These are phyloP conservation scores for Dascyllus trimaculatus DNA, from an alignment of 2,113 vertebrate genomes.

Conservation along the genomic window DNA sequence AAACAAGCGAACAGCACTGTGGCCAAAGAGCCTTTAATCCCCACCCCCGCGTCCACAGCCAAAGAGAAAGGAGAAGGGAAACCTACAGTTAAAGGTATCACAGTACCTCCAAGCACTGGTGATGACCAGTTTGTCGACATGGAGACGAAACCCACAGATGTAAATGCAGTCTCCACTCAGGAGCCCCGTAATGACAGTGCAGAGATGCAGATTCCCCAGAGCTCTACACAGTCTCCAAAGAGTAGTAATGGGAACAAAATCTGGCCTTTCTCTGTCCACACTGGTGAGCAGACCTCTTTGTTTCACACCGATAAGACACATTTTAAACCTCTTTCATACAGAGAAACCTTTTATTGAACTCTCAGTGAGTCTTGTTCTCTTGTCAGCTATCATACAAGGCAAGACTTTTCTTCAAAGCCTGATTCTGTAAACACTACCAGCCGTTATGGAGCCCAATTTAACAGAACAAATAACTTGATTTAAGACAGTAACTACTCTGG, in stretches of 20 bases:
- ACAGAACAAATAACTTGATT: constrained; percentile 67
- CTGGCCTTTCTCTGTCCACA: constrained; percentile 93
- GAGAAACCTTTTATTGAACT: constrained; percentile 6
- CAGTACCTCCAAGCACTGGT: constrained; percentile 62
- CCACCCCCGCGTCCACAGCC: constrained; percentile 83
- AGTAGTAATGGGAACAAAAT: constrained; percentile 56
- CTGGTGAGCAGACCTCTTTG: constrained; percentile 86
- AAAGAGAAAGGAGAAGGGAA: constrained; percentile 83
- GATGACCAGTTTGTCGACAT: constrained; percentile 46
- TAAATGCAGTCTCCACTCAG: constrained; percentile 82
- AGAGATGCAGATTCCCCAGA: constrained; percentile 86
- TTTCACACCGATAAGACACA: not conserved
- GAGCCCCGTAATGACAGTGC: constrained; percentile 82
- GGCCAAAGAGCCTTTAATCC: constrained; percentile 63
- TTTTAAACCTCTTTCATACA: not conserved
- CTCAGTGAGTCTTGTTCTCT: constrained; percentile 1
- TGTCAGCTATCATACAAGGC: constrained; percentile 13
- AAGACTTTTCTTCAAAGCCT: constrained; percentile 19
- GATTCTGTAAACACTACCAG: constrained; percentile 31
- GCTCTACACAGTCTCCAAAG: constrained; percentile 79
- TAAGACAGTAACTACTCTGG: constrained; percentile 50
- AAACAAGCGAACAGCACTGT: constrained; percentile 57
- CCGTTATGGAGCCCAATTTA: constrained; percentile 40
- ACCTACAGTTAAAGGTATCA: constrained; percentile 64
- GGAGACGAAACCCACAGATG: constrained; percentile 54